Evolutionary conservation across 2,797 vertebrate species (phyloP), one percentile per base, ranked within the genome.

Genomic region (Brachyalestes nurse): DNA sequence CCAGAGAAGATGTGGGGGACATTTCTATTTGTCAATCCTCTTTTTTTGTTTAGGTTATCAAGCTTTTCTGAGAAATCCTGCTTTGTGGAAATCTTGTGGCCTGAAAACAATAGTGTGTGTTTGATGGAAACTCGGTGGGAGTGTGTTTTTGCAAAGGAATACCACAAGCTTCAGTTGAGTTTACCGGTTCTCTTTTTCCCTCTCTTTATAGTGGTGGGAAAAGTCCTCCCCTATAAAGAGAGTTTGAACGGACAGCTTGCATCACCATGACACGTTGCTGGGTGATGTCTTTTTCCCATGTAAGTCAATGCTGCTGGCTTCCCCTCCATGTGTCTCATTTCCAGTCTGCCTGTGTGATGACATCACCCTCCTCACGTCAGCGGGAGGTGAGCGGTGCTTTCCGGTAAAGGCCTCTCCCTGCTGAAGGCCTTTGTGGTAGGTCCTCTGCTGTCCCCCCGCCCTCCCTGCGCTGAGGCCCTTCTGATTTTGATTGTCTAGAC

Each of bases 401-500:
- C 77, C 78, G 82, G 88, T 88, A 88, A 91, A 87, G 66, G 81
- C 81, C 86, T 85, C 77, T 84, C 86, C 84, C 88, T 88, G 89
- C 58, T 88, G 88, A 90, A 85, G 83, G 84, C 72, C 88, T 83
- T 38, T 77, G 83, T 86, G 81, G 87, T 87, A 76, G 86, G 81
- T 88, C 71, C 78, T 86, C 57, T 67, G 77, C 25, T 28, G 86
- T 87, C 86, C 89, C 78, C 86, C 88, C 77, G 4, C 84, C 81
- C 84, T 90, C 83, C 83, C 28, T 60, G 47, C 73, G 84, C 83
- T 81, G 85, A 85, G 86, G 85, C 84, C 84, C 87, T 89, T 85
- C 83, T 89, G 78, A 92, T 91, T 72, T 89, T 90, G 88, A 88
- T 79, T 75, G 82, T 91, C 89, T 88, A 80, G 90, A 92, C 89